Evolutionary conservation across 2,888 invertebrate species (phyloP).

Genomic region (Eudasyphora cyanicolor): DNA sequence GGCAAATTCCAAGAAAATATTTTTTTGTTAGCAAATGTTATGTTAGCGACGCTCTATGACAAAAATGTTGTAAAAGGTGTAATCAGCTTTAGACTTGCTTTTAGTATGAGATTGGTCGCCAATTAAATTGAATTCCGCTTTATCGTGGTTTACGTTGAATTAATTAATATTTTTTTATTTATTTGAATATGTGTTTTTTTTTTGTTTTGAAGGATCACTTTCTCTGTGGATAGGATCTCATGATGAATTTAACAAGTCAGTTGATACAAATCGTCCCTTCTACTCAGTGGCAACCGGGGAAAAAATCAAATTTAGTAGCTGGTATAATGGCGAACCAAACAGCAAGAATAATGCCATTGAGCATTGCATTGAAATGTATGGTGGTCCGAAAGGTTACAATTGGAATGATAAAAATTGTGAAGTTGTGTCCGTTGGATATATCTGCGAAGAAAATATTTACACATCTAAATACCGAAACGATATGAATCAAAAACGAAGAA

Average conservation of each 20-base stretch:
- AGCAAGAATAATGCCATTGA: neutral
- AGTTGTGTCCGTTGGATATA: neutral
- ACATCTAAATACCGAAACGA: neutral
- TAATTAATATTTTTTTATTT: too few species aligned
- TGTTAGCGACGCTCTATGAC: too few species aligned
- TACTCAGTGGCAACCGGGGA: neutral
- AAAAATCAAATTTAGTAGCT: neutral
- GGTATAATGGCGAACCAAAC: neutral
- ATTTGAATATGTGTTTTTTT: too few species aligned
- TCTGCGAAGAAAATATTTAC: slow-evolving; percentile 20
- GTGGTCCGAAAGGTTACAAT: neutral
- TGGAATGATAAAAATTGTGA: slow-evolving; percentile 17
- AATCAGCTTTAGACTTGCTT: too few species aligned
- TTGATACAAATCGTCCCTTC: neutral
- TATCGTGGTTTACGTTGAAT: too few species aligned
- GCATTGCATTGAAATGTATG: neutral
- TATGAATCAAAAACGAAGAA: neutral
- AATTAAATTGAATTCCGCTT: too few species aligned
- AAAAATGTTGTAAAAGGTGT: too few species aligned
- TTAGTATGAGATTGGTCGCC: too few species aligned
- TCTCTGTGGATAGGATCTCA: slow-evolving; percentile 18
- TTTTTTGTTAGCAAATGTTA: too few species aligned
- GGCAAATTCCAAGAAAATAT: too few species aligned
- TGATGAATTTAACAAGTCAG: neutral
- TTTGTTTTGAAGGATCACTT: too few species aligned